Conservation (phyloP, 2,113 vertebrate genomes). For the Penelope pileata region DNA sequence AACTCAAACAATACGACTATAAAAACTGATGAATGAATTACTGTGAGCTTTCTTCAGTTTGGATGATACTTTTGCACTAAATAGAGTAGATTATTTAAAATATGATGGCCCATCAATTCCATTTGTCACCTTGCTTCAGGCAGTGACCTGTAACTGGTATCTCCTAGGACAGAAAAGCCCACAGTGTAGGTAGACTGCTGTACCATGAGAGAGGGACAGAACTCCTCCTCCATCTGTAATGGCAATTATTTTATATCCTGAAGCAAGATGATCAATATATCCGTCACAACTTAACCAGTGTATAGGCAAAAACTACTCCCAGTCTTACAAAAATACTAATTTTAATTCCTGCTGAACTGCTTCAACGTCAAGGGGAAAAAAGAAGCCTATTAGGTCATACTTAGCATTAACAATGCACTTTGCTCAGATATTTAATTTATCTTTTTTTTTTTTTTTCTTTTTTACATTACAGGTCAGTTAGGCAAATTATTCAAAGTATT, state of each 20-base stretch:
- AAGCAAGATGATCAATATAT: background rate
- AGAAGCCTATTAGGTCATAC: background rate
- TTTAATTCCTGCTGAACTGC: background rate
- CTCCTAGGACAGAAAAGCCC: background rate
- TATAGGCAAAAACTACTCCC: background rate
- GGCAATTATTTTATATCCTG: conserved; percentile 4
- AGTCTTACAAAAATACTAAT: background rate
- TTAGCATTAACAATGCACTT: background rate
- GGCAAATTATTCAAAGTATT: background rate
- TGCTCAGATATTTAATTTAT: background rate
- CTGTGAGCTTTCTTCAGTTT: background rate
- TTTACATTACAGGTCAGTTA: background rate
- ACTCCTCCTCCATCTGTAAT: background rate
- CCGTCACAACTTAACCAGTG: background rate
- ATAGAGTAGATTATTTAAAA: conserved; percentile 29
- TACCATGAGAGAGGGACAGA: background rate
- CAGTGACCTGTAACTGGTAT: background rate
- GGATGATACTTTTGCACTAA: background rate
- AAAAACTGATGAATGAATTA: background rate
- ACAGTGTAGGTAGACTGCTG: background rate
- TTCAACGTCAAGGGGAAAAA: background rate
- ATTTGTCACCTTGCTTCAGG: background rate
- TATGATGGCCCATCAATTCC: background rate
- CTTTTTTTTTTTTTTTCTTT: background rate
- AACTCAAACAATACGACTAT: background rate